A percentile compares a stretch with the other conserved stretches of the same genome.
Evolutionary conservation across 2,888 invertebrate genomes (phyloP).

Genomic region (Timema cristinae): DNA sequence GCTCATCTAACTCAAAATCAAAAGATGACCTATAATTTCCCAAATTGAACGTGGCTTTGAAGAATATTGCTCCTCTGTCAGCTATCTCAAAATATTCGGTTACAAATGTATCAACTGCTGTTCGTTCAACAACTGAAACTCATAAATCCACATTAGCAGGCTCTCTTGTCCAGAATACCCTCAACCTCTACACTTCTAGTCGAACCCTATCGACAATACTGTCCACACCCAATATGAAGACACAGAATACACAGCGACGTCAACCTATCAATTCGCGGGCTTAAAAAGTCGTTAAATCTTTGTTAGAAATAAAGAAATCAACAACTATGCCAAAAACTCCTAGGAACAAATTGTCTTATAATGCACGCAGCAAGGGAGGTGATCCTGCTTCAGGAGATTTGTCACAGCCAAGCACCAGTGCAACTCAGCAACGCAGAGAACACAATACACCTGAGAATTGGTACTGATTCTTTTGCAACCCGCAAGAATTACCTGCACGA

Average conservation of each 20-base stretch:
- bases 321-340: neutral
- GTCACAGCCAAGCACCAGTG: constrained; percentile 7
- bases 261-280: no score
- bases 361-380: neutral
- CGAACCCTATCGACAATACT: no score
- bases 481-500: neutral
- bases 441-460: neutral
- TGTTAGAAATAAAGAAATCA: no score
- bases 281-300: no score
- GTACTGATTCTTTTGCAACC: constrained; percentile 9
- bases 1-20: neutral
- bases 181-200: no score
- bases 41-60: neutral
- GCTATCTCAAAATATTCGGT: neutral
- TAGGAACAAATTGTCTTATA: constrained; percentile 3
- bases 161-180: no score
- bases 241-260: no score
- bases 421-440: constrained; percentile 8
- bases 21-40: constrained; percentile 8
- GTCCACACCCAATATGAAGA: neutral
- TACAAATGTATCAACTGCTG: no score
- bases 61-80: neutral
- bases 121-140: no score
- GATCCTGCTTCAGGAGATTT: neutral
- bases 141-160: no score